Evolutionary conservation across 2,888 invertebrate genomes (phyloP).

Genomic region (Orgyia antiqua): DNA sequence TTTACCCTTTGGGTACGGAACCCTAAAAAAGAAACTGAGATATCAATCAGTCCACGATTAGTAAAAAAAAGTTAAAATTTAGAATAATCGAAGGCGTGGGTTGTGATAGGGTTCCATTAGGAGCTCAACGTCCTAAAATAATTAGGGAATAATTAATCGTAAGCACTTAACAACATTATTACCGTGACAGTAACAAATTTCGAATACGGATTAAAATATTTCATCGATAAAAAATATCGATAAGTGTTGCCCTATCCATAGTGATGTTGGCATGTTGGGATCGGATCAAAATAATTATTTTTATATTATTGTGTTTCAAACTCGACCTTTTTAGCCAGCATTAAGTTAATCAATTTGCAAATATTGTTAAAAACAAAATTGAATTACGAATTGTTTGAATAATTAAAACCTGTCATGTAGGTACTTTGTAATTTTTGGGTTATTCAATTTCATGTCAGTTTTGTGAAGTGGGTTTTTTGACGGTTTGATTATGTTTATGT

Average conservation of each 20-base stretch:
- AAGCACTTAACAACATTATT: slow-evolving; percentile 7
- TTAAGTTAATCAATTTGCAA: slow-evolving; percentile 66
- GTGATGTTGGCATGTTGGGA: slow-evolving; percentile 31
- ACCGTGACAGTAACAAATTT: slow-evolving; percentile 18
- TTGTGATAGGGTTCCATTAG: no score
- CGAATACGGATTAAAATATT: slow-evolving; percentile 26
- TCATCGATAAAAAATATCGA: slow-evolving; percentile 15
- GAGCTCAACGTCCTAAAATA: no score
- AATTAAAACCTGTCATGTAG: slow-evolving; percentile 22
- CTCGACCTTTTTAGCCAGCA: slow-evolving; percentile 46
- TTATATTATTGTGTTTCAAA: slow-evolving; percentile 51
- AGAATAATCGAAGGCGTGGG: no score
- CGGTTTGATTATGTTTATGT: slow-evolving; percentile 2
- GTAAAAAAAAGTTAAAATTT: no score
- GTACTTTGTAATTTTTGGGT: slow-evolving; percentile 13
- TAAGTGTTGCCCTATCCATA: slow-evolving; percentile 19
- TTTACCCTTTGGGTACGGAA: no score
- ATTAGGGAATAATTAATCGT: no score
- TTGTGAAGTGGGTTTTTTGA: slow-evolving; percentile 1
- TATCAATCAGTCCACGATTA: no score
- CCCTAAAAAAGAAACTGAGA: no score
- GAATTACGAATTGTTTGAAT: slow-evolving; percentile 30
- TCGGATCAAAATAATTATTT: slow-evolving; percentile 71
- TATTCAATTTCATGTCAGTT: slow-evolving; percentile 19
- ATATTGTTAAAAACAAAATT: slow-evolving; percentile 34